Percentiles rank a stretch among this genome's conserved stretches.
phyloP scores from a whole-genome alignment of 2,797 vertebrate genomes.

The Tenualosa ilisha region DNA sequence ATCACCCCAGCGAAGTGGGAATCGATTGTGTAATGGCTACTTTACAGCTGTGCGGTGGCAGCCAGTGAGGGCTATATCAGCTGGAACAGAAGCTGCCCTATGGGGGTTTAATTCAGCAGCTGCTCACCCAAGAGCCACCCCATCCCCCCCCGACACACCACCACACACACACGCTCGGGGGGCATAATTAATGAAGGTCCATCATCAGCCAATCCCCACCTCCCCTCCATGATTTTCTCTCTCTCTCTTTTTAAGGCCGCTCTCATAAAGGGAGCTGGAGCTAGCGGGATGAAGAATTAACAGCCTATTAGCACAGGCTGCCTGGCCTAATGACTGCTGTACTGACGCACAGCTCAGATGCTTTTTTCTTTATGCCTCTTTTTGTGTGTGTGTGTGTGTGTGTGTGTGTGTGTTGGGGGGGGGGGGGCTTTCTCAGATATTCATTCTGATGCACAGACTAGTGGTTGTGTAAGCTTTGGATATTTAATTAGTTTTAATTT shows the following conservation, averaged over 20 bases:
- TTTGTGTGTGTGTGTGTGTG: not conserved
- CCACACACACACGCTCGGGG: constrained; percentile 39
- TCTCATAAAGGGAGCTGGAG: constrained; percentile 65
- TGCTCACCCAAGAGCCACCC: constrained; percentile 52
- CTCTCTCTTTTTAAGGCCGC: constrained; percentile 54
- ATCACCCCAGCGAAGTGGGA: constrained; percentile 48
- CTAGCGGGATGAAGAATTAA: constrained; percentile 63
- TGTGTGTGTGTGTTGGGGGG: no score
- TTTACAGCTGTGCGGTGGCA: constrained; percentile 58
- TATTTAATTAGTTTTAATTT: no score
- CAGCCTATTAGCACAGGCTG: constrained; percentile 54
- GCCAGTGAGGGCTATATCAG: constrained; percentile 59
- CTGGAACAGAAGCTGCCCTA: constrained; percentile 64
- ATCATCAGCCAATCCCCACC: constrained; percentile 60
- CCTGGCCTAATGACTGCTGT: constrained; percentile 53
- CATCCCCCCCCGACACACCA: not conserved
- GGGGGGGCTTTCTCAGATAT: not conserved
- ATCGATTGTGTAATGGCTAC: constrained; percentile 57
- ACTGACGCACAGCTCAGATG: constrained; percentile 40
- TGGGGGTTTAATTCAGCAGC: constrained; percentile 70
- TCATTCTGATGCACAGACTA: constrained; percentile 6
- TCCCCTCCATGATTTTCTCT: constrained; percentile 50
- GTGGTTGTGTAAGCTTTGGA: constrained; percentile 27
- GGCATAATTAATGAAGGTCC: constrained; percentile 68
- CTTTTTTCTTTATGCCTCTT: constrained; percentile 6